Evolutionary conservation across 2,888 invertebrate species (phyloP).

Genomic region (Cordylochernes scorpioides): DNA sequence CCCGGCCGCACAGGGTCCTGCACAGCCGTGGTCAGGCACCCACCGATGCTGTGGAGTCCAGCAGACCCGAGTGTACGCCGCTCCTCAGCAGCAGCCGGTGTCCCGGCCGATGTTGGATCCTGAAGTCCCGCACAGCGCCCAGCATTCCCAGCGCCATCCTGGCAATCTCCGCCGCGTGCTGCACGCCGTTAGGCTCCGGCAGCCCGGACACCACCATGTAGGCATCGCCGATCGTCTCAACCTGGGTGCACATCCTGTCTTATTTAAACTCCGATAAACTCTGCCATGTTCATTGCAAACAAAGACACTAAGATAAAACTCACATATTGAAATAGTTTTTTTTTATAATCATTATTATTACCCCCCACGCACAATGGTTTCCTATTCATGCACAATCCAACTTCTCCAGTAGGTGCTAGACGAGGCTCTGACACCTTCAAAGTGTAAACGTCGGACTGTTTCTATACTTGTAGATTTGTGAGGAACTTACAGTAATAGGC

Average conservation of each 20-base stretch:
- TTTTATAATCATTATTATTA: too few relatives aligned
- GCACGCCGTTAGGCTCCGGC: conserved; percentile 53
- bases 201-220: conserved; percentile 77
- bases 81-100: conserved; percentile 68
- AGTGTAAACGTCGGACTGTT: too few relatives aligned
- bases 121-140: conserved; percentile 49
- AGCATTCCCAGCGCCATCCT: conserved; percentile 69
- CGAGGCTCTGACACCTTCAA: too few relatives aligned
- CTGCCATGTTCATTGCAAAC: background rate
- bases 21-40: too few relatives aligned
- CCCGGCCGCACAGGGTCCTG: conserved; percentile 11
- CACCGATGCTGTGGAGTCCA: too few relatives aligned
- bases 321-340: too few relatives aligned
- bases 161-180: conserved; percentile 71
- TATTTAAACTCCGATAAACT: background rate
- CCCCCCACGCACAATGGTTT: too few relatives aligned
- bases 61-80: conserved; percentile 62
- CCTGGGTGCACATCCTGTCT: conserved; percentile 34
- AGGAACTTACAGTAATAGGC: too few relatives aligned
- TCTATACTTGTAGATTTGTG: too few relatives aligned
- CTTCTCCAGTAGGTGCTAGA: too few relatives aligned
- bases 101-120: conserved; percentile 61
- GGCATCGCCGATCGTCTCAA: conserved; percentile 73
- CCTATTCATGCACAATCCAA: too few relatives aligned
- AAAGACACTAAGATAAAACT: background rate